phyloP scores from a whole-genome alignment of 2,888 invertebrate genomes.

The Boloria euphrosyne region DNA sequence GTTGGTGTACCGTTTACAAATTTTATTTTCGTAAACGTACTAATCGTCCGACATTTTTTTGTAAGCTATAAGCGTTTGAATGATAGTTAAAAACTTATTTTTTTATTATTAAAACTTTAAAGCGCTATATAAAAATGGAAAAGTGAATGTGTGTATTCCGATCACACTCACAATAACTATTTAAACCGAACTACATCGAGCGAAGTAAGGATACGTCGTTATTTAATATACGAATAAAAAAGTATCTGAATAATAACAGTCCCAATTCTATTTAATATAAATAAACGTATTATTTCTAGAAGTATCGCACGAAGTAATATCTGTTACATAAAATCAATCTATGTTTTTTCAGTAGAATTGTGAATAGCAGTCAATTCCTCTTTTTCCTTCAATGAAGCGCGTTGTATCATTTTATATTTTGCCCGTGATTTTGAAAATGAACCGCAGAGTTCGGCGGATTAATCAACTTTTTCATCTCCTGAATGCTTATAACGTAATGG shows the following conservation, averaged over 20 bases:
- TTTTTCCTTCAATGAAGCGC: conserved; percentile 16
- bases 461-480: conserved; percentile 44
- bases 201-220: too few relatives aligned
- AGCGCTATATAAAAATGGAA: too few relatives aligned
- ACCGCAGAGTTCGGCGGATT: conserved; percentile 41
- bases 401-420: conserved; percentile 34
- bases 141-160: too few relatives aligned
- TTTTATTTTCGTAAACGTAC: too few relatives aligned
- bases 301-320: conserved; percentile 6
- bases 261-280: not conserved
- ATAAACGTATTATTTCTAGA: not conserved
- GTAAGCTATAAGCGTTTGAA: too few relatives aligned
- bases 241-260: not conserved
- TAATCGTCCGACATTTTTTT: too few relatives aligned
- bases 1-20: too few relatives aligned
- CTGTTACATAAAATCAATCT: conserved; percentile 17
- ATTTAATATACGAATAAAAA: not conserved
- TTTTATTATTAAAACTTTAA: too few relatives aligned
- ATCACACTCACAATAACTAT: too few relatives aligned
- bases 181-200: too few relatives aligned
- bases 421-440: conserved; percentile 39
- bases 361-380: conserved; percentile 18
- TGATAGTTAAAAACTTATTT: too few relatives aligned
- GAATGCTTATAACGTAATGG: conserved; percentile 41
- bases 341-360: conserved; percentile 7